These are phyloP conservation scores for Conus canariensis DNA, from an alignment of 2,888 invertebrate species.

Conservation along the genomic window DNA sequence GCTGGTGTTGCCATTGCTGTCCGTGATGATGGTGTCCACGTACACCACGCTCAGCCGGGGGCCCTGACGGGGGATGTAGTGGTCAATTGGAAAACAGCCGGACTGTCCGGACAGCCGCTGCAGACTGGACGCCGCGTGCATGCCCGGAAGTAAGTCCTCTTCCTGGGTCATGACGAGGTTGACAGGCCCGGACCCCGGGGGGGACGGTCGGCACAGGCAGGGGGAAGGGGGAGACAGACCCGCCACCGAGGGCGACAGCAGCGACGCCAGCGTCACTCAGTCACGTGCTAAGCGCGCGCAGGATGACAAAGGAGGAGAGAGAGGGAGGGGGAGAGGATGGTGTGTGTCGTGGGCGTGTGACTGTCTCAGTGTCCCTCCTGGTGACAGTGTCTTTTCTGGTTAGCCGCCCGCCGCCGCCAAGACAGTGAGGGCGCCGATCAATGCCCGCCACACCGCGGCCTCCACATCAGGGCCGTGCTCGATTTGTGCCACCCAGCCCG, in stretches of 20 bases:
- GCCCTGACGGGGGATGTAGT: background rate
- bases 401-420: no score
- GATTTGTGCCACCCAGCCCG: no score
- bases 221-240: slow-evolving; percentile 23
- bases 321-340: background rate
- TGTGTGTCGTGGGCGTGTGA: background rate
- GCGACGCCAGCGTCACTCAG: slow-evolving; percentile 25
- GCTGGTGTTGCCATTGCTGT: slow-evolving; percentile 44
- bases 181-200: slow-evolving; percentile 9
- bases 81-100: background rate
- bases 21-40: slow-evolving; percentile 41
- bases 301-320: background rate
- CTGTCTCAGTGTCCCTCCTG: no score
- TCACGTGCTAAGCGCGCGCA: background rate
- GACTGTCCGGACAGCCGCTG: background rate
- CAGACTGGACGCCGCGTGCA: background rate
- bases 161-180: slow-evolving; percentile 36
- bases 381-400: no score
- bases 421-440: no score
- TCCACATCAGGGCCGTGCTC: no score
- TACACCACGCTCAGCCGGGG: background rate
- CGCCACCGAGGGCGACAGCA: slow-evolving; percentile 25
- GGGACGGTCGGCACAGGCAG: background rate
- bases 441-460: no score
- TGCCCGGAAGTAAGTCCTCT: background rate